Evolutionary conservation across 2,888 invertebrate genomes (phyloP), one percentile per base, ranked within the genome.

Genomic region (Teleogryllus oceanicus): DNA sequence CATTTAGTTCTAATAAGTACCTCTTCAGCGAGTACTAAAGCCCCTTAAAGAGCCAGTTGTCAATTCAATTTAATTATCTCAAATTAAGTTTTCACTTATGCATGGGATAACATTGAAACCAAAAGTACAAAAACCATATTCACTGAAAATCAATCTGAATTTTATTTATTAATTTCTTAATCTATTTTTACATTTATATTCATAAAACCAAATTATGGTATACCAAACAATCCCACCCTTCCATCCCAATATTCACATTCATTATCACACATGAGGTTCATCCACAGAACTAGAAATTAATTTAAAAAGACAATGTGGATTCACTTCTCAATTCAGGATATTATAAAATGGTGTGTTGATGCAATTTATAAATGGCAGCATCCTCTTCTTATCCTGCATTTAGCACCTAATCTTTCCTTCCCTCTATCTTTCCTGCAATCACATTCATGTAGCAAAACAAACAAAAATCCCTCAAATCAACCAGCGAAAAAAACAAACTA

Each of bases 301-400:
- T 62, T 62, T 18, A 62, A 62, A 62, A 12, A 62, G 10, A 62
- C n/a, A 11, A 62, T 13, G 62, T 37, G 37, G 37, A 37, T 37
- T 37, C 62, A 62, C 13, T 62, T 62, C n/a, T 62, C 16, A 62
- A 18, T 18, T n/a, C n/a, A 62, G 62, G 13, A 62, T 13, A n/a
- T 62, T 16, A 37, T 37, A 37, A 37, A 37, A 37, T 62, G 16
- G 16, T 62, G 62, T 18, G 62, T 16, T n/a, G 13, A n/a, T 18
- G 62, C 62, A 62, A n/a, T 62, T 62, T 62, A 8, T 62, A 5
- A 0, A 62, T 37, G 62, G 62, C 62, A 62, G 16, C 62, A 62
- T 62, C 62, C 62, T 62, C 62, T 62, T 62, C 62, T 62, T n/a
- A 62, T 62, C 62, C 62, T 62, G 62, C 62, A 62, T n/a, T 62